Conservation (phyloP, 2,888 invertebrate genomes). For the Drosophila atripex region DNA sequence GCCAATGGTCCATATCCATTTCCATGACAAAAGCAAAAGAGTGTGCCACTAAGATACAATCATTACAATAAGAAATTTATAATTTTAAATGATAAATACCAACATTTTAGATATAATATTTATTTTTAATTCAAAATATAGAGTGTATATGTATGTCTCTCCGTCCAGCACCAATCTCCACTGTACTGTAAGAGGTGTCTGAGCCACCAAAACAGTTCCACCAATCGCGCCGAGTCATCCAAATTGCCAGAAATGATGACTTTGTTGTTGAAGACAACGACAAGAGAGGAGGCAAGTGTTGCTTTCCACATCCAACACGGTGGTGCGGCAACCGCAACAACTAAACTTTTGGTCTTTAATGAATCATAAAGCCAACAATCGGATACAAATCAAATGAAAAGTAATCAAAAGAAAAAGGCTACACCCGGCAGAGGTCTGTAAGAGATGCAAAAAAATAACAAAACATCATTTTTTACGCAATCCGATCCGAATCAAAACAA, state of each 20-base stretch:
- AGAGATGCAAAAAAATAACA: not conserved
- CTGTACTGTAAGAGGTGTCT: not conserved
- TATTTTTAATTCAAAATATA: no score
- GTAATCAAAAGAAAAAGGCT: constrained; percentile 14
- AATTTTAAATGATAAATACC: no score
- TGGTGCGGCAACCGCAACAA: not conserved
- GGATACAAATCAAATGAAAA: constrained; percentile 45
- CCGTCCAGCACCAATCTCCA: no score
- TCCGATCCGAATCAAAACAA: constrained; percentile 13
- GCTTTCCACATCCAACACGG: no score
- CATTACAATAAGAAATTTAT: no score
- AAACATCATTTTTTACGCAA: constrained; percentile 20
- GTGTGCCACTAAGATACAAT: not conserved
- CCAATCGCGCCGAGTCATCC: constrained; percentile 38
- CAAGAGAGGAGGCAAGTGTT: no score
- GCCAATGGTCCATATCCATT: constrained; percentile 38
- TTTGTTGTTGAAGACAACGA: constrained; percentile 1
- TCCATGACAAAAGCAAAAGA: not conserved
- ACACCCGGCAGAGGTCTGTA: not conserved
- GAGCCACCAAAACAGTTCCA: not conserved
- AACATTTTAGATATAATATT: no score
- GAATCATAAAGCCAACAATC: constrained; percentile 37
- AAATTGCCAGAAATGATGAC: constrained; percentile 27
- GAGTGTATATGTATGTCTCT: no score
- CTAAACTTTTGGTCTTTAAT: constrained; percentile 25